Evolutionary conservation across 2,888 invertebrate species (phyloP), one percentile per base, ranked within the genome.

Genomic region (Iphiclides podalirius): DNA sequence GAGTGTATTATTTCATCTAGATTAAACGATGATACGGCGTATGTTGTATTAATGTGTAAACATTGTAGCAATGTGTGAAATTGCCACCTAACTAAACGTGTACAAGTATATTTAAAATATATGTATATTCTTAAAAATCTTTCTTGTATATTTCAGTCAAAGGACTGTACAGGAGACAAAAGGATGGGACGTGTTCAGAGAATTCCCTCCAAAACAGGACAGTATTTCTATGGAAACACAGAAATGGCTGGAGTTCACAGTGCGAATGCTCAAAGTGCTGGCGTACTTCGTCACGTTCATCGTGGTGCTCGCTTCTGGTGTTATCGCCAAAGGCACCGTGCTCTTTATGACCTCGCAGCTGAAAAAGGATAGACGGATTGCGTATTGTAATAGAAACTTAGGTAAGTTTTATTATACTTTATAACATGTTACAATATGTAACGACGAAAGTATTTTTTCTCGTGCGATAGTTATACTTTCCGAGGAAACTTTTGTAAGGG

Each of bases 111-210:
- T n/a, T n/a, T n/a, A n/a, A n/a, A n/a, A n/a, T n/a, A n/a, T n/a
- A n/a, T n/a, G n/a, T n/a, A n/a, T n/a, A n/a, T n/a, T n/a, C n/a
- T n/a, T n/a, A n/a, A n/a, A n/a, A n/a, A 20, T 20, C 6, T 20
- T 58, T 59, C 57, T 48, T 58, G 9, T 28, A 31, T 6, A 57
- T 89, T 91, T 33, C 90, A 95, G 95, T 74, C 94, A 94, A 83
- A 90, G 95, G 70, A 95, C 95, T 54, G 93, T 95, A 64, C 93
- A 95, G 79, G 50, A 50, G 12, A 95, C 95, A 64, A 96, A 96
- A 93, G 95, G 94, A 92, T 98, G 98, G 98, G 98, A 98, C 91
- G 97, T 98, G 52, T 98, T 98, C 90, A 91, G 97, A 72, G 94
- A 96, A 80, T 94, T 97, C 62, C 97, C 98, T 7, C 94, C 94